phyloP scores from a whole-genome alignment of 2,797 vertebrate species.

The Huso huso region DNA sequence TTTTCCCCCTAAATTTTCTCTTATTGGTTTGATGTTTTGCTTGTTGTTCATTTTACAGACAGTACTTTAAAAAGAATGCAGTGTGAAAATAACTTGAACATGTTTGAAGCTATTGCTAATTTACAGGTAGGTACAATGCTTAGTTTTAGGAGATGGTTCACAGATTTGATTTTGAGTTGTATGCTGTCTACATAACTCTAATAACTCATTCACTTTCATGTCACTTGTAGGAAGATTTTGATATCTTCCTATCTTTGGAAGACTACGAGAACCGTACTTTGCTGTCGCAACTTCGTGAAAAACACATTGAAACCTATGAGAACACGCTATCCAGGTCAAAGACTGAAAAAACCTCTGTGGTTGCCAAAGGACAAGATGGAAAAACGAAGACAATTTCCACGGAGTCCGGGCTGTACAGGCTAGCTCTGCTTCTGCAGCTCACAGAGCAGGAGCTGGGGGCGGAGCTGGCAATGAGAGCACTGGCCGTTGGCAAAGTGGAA shows the following conservation, averaged over 20 bases:
- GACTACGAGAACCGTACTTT: constrained; percentile 66
- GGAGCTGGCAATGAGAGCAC: constrained; percentile 68
- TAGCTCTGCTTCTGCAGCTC: constrained; percentile 69
- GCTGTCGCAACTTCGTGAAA: constrained; percentile 66
- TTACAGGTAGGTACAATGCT: constrained; percentile 63
- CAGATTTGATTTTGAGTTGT: too few species aligned
- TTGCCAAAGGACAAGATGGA: constrained; percentile 37
- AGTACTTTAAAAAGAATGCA: constrained; percentile 68
- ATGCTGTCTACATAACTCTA: too few species aligned
- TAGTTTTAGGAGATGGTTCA: too few species aligned
- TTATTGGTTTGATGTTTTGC: neutral
- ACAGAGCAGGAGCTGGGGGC: constrained; percentile 72
- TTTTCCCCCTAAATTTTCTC: neutral
- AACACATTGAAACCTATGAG: constrained; percentile 70
- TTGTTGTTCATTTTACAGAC: constrained; percentile 45
- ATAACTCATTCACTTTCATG: neutral
- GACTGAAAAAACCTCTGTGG: constrained; percentile 23
- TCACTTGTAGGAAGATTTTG: constrained; percentile 73
- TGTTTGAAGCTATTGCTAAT: constrained; percentile 71
- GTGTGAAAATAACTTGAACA: constrained; percentile 66
- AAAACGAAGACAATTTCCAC: constrained; percentile 49
- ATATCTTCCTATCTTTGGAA: constrained; percentile 73
- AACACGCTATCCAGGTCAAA: constrained; percentile 38
- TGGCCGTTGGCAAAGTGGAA: constrained; percentile 68
- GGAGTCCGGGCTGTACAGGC: constrained; percentile 59